These are phyloP conservation scores for Drosophila neocordata DNA, from an alignment of 1,140 invertebrate genomes.

Conservation along the genomic window DNA sequence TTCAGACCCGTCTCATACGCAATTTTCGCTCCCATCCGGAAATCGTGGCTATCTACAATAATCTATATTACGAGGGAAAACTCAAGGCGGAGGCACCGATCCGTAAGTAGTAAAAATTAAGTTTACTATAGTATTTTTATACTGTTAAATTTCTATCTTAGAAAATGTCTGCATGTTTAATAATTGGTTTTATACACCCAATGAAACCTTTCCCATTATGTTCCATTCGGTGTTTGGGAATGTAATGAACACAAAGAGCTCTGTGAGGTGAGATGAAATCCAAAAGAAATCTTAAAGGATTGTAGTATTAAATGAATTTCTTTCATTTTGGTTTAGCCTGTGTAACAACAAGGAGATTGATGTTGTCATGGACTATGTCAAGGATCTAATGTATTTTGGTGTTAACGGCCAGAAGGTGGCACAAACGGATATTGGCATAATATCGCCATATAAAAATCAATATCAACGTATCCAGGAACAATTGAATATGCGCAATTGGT, in stretches of 20 bases:
- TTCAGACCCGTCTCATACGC: slow-evolving; percentile 86
- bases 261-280: slow-evolving; percentile 50
- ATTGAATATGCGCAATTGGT: slow-evolving; percentile 64
- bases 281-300: neutral
- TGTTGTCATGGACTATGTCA: slow-evolving; percentile 84
- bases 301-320: neutral
- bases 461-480: slow-evolving; percentile 84
- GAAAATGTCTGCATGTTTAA: slow-evolving; percentile 56
- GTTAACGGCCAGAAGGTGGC: slow-evolving; percentile 83
- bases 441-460: slow-evolving; percentile 92
- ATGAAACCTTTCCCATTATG: slow-evolving; percentile 85
- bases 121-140: too few species aligned
- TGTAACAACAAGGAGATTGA: slow-evolving; percentile 85
- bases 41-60: slow-evolving; percentile 86
- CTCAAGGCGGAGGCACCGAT: slow-evolving; percentile 77
- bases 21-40: slow-evolving; percentile 87
- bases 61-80: slow-evolving; percentile 86
- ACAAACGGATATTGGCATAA: slow-evolving; percentile 89
- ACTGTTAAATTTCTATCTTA: too few species aligned
- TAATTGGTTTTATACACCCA: slow-evolving; percentile 78
- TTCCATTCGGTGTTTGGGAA: slow-evolving; percentile 86
- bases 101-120: slow-evolving; percentile 36
- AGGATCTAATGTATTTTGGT: slow-evolving; percentile 82
- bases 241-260: slow-evolving; percentile 48
- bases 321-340: slow-evolving; percentile 32